Conservation (phyloP, 2,888 invertebrate species). For the Calliphora vomitoria region DNA sequence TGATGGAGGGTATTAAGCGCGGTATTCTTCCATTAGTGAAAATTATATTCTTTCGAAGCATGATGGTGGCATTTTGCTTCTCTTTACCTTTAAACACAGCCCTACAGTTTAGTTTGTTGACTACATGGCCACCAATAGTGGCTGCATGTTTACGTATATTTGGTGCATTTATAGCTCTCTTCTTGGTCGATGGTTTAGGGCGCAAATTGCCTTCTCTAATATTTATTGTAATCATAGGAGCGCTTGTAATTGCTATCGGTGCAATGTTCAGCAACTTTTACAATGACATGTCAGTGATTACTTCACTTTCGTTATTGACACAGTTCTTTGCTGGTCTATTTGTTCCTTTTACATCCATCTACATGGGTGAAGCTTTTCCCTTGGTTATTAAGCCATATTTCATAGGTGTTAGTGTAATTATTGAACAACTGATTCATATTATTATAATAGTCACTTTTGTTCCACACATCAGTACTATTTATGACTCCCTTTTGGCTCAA, state of each 20-base stretch:
- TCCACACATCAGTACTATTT: neutral
- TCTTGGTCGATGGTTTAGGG: slow-evolving; percentile 66
- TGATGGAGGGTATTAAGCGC: too few species aligned
- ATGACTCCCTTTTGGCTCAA: neutral
- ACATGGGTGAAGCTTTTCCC: slow-evolving; percentile 80
- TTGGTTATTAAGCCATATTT: slow-evolving; percentile 77
- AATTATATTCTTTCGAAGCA: too few species aligned
- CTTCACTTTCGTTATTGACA: slow-evolving; percentile 75
- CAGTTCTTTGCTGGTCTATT: slow-evolving; percentile 79
- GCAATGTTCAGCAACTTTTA: slow-evolving; percentile 65
- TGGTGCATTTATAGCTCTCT: too few species aligned
- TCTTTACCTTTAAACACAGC: too few species aligned
- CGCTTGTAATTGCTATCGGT: slow-evolving; percentile 77
- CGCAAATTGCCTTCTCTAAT: slow-evolving; percentile 76
- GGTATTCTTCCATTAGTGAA: too few species aligned
- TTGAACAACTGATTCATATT: slow-evolving; percentile 77
- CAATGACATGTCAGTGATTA: slow-evolving; percentile 74
- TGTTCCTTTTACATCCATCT: slow-evolving; percentile 77
- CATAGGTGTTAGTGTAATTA: slow-evolving; percentile 76
- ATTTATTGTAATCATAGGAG: slow-evolving; percentile 76
- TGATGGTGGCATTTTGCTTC: too few species aligned
- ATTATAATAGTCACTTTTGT: slow-evolving; percentile 41
- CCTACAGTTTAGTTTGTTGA: too few species aligned
- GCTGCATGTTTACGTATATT: too few species aligned
- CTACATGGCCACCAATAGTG: too few species aligned